These are phyloP conservation scores for Parazoanthus swiftii DNA, from an alignment of 92 coral and sea anemone species.

Conservation along the genomic window DNA sequence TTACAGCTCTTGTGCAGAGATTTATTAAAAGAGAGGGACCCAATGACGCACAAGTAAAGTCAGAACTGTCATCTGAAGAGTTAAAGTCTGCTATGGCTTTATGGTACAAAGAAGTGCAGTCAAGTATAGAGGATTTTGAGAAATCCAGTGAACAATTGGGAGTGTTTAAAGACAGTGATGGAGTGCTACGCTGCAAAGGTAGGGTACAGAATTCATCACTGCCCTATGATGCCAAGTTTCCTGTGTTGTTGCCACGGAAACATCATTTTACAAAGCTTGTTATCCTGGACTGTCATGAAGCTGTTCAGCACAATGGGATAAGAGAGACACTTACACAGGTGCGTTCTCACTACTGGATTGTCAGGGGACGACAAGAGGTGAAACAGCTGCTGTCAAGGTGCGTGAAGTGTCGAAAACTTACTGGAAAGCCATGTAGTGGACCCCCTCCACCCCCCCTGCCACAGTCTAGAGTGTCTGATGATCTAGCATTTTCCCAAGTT, in stretches of 20 bases:
- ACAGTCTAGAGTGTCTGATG: conserved; percentile 16
- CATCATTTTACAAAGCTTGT: conserved; percentile 38
- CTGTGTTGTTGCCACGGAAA: conserved; percentile 39
- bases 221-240: conserved; percentile 36
- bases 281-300: conserved; percentile 31
- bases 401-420: conserved; percentile 17
- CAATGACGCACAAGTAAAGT: not conserved
- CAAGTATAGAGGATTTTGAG: conserved; percentile 24
- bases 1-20: conserved; percentile 42
- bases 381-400: conserved; percentile 37
- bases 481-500: conserved; percentile 2
- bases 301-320: conserved; percentile 30
- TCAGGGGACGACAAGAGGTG: conserved; percentile 27
- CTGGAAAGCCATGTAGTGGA: conserved; percentile 14
- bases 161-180: conserved; percentile 17
- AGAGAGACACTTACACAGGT: conserved; percentile 39
- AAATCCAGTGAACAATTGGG: conserved; percentile 23
- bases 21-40: conserved; percentile 30
- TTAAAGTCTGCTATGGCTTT: conserved; percentile 15
- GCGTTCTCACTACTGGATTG: conserved; percentile 30
- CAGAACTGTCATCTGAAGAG: conserved; percentile 17
- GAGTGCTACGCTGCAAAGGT: conserved; percentile 19
- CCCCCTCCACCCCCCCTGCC: conserved; percentile 42
- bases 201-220: conserved; percentile 38
- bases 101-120: conserved; percentile 33